Conservation (phyloP, 2,797 vertebrate genomes). For the Cynopterus sphinx region DNA sequence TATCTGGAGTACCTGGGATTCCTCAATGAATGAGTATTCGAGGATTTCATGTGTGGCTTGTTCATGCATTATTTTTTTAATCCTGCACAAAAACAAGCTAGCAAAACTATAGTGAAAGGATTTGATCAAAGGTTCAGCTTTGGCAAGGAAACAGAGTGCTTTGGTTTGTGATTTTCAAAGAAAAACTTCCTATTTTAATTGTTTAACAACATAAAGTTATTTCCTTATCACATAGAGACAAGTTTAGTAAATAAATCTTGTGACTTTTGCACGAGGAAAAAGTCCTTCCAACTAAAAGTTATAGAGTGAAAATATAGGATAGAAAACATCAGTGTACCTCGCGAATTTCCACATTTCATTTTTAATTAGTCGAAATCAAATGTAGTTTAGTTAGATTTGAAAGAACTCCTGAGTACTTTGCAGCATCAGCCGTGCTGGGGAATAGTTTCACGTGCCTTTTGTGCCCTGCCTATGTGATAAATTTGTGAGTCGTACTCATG, state of each 20-base stretch:
- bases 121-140: neutral
- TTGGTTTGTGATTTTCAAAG: conserved; percentile 13
- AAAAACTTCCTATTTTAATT: neutral
- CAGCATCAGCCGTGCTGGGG: neutral
- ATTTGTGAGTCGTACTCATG: neutral
- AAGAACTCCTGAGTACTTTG: neutral
- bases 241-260: conserved; percentile 14
- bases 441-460: neutral
- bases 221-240: neutral
- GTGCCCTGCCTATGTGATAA: neutral
- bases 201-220: neutral
- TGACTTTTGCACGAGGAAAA: neutral
- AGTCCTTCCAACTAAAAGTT: neutral
- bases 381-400: neutral
- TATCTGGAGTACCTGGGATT: neutral
- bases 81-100: neutral
- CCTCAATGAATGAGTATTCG: neutral
- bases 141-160: neutral
- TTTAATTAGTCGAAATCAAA: conserved; percentile 1
- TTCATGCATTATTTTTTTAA: neutral
- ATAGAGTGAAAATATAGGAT: neutral
- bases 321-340: neutral
- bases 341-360: neutral
- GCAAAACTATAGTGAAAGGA: neutral
- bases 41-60: neutral